These are phyloP conservation scores for Phengaris alcon DNA, from an alignment of 2,888 invertebrate species.

Conservation along the genomic window DNA sequence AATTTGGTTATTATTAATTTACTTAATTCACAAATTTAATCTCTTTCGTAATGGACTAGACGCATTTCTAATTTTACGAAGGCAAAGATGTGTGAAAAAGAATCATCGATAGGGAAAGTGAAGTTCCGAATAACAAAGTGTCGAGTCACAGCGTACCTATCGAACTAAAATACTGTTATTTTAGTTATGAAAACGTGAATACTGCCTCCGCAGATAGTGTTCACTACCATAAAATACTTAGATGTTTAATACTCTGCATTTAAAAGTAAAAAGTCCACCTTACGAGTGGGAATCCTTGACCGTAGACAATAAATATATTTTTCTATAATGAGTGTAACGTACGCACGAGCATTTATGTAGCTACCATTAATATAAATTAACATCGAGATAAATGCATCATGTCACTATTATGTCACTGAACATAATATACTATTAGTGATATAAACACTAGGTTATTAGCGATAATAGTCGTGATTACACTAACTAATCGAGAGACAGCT, in stretches of 20 bases:
- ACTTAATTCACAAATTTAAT: constrained; percentile 73
- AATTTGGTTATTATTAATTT: constrained; percentile 54
- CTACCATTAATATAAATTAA: constrained; percentile 77
- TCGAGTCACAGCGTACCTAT: constrained; percentile 51
- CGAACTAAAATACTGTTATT: constrained; percentile 71
- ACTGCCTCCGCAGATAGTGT: constrained; percentile 33
- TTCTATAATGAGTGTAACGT: constrained; percentile 68
- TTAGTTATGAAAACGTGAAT: constrained; percentile 20
- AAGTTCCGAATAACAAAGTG: constrained; percentile 57
- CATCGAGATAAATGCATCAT: constrained; percentile 78
- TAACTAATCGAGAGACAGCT: constrained; percentile 65
- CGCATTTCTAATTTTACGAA: constrained; percentile 74
- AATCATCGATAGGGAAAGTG: constrained; percentile 50
- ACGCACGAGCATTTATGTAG: constrained; percentile 75
- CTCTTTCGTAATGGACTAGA: constrained; percentile 78
- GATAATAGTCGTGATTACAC: constrained; percentile 72
- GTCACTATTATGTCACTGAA: constrained; percentile 76
- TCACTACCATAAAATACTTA: constrained; percentile 25
- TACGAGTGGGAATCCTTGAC: constrained; percentile 48
- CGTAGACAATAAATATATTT: constrained; percentile 70
- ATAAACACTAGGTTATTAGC: constrained; percentile 63
- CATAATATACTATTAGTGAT: constrained; percentile 53
- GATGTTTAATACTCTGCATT: constrained; percentile 27
- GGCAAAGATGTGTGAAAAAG: constrained; percentile 76
- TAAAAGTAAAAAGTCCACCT: constrained; percentile 60